Conservation (phyloP, 2,888 invertebrate species). For the Panopea generosa region DNA sequence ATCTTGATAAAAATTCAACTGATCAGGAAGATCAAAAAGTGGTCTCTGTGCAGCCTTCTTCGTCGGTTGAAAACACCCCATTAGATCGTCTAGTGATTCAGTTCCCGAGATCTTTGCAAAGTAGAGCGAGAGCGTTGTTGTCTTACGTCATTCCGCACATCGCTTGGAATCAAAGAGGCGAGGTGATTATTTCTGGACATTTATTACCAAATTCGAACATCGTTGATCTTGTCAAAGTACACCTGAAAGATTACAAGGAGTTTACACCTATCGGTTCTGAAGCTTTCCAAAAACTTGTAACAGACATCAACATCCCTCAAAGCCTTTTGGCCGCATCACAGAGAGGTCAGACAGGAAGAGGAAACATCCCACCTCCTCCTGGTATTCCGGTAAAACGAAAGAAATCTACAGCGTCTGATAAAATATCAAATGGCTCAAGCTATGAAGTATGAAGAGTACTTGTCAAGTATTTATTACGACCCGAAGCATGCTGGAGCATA, state of each 20-base stretch:
- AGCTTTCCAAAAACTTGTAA: background rate
- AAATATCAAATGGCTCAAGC: conserved; percentile 45
- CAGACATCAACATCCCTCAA: background rate
- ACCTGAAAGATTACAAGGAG: conserved; percentile 16
- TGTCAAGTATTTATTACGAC: conserved; percentile 52
- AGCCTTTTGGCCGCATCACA: background rate
- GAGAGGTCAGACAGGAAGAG: background rate
- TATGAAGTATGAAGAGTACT: conserved; percentile 43
- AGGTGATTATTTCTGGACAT: background rate
- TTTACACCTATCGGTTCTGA: background rate
- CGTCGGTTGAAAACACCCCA: too few relatives aligned
- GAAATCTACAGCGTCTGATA: background rate
- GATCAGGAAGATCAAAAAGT: too few relatives aligned
- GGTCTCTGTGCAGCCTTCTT: too few relatives aligned
- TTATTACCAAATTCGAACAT: conserved; percentile 6
- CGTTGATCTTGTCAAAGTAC: conserved; percentile 7
- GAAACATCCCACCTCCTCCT: background rate
- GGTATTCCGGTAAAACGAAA: background rate
- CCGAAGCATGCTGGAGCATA: conserved; percentile 47
- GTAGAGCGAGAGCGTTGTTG: conserved; percentile 8
- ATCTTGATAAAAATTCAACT: too few relatives aligned
- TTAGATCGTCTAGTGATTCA: too few relatives aligned
- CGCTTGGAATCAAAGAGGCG: conserved; percentile 8
- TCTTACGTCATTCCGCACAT: conserved; percentile 9
- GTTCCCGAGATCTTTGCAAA: conserved; percentile 12